Base-by-base conservation (phyloP, 1,140 invertebrate species). In the Mya arenaria region DNA sequence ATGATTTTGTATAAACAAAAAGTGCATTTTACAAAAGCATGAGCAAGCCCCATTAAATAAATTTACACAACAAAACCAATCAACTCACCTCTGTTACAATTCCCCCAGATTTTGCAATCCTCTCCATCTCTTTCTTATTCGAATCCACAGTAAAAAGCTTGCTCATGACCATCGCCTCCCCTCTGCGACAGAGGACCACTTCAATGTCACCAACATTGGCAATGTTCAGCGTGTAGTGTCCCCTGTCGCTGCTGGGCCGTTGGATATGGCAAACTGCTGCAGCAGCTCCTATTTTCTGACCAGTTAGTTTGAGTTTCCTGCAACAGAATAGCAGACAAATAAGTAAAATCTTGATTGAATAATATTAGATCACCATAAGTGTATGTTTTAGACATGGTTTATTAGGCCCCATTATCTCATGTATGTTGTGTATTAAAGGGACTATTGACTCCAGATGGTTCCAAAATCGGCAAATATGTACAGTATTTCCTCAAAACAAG, bases 151-250 rank as follows among this genome's bases (percentile, higher is more conserved):
- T 84, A 78, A 92, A 92, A n/a, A 85, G 84, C 36, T 88, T 85
- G 23, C 91, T 90, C 28, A 93, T 63, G 8, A 85, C 69, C 0
- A 89, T 44, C 15, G 90, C 88, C 48, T 90, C 87, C 10, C 89
- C 89, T 32, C 87, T 78, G 3, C 91, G 86, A 84, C 88, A 90
- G 44, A 93, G 73, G 0, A 93, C 91, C n/a, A 90, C 89, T 74
- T 92, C 90, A 4, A 86, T 83, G 73, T 93, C 91, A 55, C 92
- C 92, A 32, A 92, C 91, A 85, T 93, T 93, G 44, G 91, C 91
- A 23, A 93, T 84, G 77, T 87, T 87, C 28, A 93, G 79, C 6
- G 74, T 60, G 63, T 87, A 90, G 0, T 86, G 73, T 25, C 85
- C 82, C 23, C 55, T 84, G 13, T 85, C 83, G 0, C 78, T 39